Percentiles rank a stretch among this genome's conserved stretches.
phyloP scores from a whole-genome alignment of 2,113 vertebrate genomes.

The Regulus satrapa region DNA sequence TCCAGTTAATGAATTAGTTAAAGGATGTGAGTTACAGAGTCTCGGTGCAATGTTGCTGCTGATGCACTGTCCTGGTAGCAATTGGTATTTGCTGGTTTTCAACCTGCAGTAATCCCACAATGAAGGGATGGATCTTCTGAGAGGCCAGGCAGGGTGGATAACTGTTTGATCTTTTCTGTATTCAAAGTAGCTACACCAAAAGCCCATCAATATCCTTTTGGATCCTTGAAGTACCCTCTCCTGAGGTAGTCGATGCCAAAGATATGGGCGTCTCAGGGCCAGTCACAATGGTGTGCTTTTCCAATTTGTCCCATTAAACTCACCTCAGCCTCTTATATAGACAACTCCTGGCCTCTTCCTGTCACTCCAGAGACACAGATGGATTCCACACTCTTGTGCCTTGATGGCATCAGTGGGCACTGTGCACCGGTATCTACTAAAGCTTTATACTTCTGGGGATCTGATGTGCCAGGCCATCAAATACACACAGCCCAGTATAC shows the following conservation, averaged over 20 bases:
- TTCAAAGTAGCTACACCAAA: not conserved
- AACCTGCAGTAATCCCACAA: not conserved
- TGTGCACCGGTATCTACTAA: not conserved
- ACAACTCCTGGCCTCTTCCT: not conserved
- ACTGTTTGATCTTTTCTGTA: not conserved
- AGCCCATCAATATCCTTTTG: not conserved
- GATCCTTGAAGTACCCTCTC: not conserved
- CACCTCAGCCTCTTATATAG: not conserved
- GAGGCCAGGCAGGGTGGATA: not conserved
- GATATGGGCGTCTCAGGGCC: not conserved
- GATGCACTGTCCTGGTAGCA: not conserved
- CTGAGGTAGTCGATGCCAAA: not conserved
- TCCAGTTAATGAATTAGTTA: not conserved
- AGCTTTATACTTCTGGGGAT: not conserved
- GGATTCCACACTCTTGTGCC: not conserved
- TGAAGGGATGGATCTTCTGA: not conserved
- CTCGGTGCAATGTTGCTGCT: not conserved
- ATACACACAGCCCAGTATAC: not conserved
- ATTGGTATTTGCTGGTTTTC: not conserved
- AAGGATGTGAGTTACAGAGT: not conserved
- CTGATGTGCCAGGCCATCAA: not conserved
- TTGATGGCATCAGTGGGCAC: not conserved
- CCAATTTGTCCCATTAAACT: not conserved
- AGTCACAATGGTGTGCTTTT: not conserved
- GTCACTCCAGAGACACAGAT: not conserved